These are phyloP conservation scores for Rhagophthalmus giganteus DNA, from an alignment of 2,888 invertebrate species.

Conservation along the genomic window DNA sequence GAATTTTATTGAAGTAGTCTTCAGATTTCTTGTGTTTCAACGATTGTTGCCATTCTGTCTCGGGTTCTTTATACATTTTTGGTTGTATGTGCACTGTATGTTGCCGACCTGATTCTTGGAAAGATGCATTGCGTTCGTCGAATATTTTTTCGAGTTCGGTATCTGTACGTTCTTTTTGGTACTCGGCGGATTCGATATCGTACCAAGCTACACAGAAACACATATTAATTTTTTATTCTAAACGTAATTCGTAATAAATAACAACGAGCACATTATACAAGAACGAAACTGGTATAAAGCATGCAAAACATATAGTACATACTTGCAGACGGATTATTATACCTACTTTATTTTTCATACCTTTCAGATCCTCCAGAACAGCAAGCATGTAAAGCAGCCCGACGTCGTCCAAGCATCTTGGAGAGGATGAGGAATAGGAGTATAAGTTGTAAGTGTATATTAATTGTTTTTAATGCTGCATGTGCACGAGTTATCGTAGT, in stretches of 20 bases:
- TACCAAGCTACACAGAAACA: conserved; percentile 76
- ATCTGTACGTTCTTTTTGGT: conserved; percentile 79
- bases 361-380: conserved; percentile 20
- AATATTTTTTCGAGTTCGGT: conserved; percentile 86
- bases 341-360: conserved; percentile 24
- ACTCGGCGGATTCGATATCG: conserved; percentile 82
- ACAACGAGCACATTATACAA: conserved; percentile 15
- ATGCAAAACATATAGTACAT: conserved; percentile 14
- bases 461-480: conserved; percentile 28
- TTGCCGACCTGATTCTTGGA: conserved; percentile 69
- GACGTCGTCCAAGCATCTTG: conserved; percentile 37
- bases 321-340: conserved; percentile 1
- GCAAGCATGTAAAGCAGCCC: conserved; percentile 25
- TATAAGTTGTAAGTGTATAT: conserved; percentile 39
- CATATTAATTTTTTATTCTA: neutral
- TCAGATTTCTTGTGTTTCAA: conserved; percentile 81
- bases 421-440: conserved; percentile 33
- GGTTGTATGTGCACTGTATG: conserved; percentile 55
- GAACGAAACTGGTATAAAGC: conserved; percentile 2
- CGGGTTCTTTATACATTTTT: conserved; percentile 72
- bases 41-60: conserved; percentile 84
- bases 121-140: conserved; percentile 76
- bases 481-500: conserved; percentile 51
- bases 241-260: neutral
- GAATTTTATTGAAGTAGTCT: conserved; percentile 80